Base-by-base conservation (phyloP, 1,140 invertebrate genomes). In the Euglossa dilemma region DNA sequence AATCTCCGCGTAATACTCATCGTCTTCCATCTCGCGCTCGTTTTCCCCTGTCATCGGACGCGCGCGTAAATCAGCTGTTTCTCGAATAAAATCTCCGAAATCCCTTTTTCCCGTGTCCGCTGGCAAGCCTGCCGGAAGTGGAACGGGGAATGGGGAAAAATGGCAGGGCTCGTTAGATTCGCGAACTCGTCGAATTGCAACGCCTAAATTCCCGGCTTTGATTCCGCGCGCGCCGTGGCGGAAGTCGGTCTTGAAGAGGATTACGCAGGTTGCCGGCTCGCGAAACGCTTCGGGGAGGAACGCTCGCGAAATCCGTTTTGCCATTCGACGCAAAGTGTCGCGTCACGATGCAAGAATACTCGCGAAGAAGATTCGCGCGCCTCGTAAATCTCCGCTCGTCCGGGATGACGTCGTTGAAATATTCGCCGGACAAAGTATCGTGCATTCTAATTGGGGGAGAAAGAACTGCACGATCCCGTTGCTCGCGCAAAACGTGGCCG, bases 291-390 rank as follows among this genome's bases (percentile, higher is more conserved):
- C 50, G 64, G 47, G 43, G 43, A 20, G 43, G 20, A 72, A 56
- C 52, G 70, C n/a, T 25, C 14, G 47, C 36, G 54, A 45, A 84
- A 87, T 87, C 75, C 80, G 63, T 83, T 86, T 78, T 85, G 74
- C 84, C 57, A 79, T 86, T 87, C 74, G 75, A 73, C n/a, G n/a
- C 71, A 87, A 75, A 86, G 86, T 59, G 80, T 79, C 54, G 85
- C 86, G 83, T 87, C 79, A 86, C 79, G 85, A 82, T 86, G 74
- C 80, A 73, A 83, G 80, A 79, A 83, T 86, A 77, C 83, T 86
- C 63, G 78, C 28, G 84, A 73, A 57, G 77, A 80, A 80, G 52
- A 86, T 86, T 87, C 85, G 80, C 52, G 63, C 61, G 72, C 52
- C 69, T 67, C 70, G 74, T 83, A 86, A 87, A 86, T 86, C 80